Percentiles rank a stretch among this genome's conserved stretches.
Evolutionary conservation across 2,113 vertebrate genomes (phyloP).

Genomic region (Centropus unirufus): DNA sequence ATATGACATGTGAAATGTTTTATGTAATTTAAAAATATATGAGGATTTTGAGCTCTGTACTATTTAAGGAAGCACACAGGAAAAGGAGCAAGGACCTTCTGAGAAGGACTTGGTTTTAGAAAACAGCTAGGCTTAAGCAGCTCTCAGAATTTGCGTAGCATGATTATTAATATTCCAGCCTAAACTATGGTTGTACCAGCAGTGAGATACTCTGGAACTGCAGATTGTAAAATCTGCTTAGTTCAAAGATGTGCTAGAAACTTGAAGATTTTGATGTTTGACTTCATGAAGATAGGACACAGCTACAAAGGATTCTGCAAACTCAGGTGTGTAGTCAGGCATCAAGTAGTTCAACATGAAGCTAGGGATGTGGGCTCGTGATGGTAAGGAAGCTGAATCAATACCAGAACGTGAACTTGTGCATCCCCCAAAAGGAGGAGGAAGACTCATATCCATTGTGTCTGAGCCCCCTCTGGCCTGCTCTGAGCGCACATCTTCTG

Average conservation of each 20-base stretch:
- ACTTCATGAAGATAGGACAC: background rate
- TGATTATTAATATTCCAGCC: background rate
- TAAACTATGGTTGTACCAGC: background rate
- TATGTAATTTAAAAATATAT: constrained; percentile 20
- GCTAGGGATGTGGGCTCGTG: background rate
- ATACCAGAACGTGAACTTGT: background rate
- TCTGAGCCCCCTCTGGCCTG: background rate
- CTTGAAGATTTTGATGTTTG: background rate
- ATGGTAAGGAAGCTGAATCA: background rate
- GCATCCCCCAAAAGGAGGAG: background rate
- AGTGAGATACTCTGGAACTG: background rate
- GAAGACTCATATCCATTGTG: background rate
- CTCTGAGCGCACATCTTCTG: background rate
- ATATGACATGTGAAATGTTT: constrained; percentile 21
- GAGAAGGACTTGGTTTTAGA: background rate
- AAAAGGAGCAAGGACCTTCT: background rate
- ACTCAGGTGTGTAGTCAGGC: background rate
- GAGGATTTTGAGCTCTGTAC: background rate
- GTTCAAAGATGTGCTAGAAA: background rate
- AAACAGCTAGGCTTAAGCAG: background rate
- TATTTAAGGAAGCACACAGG: background rate
- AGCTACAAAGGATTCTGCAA: background rate
- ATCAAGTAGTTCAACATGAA: background rate
- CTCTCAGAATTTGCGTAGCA: background rate
- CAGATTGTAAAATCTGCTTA: background rate